Conservation (phyloP, 92 coral and sea anemone species). For the Porites cylindrica region DNA sequence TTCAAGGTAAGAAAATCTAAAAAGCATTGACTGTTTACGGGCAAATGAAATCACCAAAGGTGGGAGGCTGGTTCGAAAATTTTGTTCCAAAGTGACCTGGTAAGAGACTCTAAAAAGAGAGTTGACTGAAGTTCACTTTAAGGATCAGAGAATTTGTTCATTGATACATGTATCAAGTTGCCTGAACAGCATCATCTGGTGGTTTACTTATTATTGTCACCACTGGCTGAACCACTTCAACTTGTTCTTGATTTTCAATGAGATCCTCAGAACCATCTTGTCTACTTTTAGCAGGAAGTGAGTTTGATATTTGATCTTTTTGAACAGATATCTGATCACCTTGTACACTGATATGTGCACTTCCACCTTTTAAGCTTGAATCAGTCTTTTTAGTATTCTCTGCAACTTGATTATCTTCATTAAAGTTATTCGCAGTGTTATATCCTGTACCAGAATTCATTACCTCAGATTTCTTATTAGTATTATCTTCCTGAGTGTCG, state of each 20-base stretch:
- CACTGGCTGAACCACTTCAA: conserved; percentile 9
- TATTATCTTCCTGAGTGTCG: too few relatives aligned
- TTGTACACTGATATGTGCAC: neutral
- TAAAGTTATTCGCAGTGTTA: neutral
- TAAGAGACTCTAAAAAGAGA: too few relatives aligned
- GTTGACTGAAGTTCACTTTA: too few relatives aligned
- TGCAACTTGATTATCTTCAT: neutral
- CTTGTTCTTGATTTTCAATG: neutral
- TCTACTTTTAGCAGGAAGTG: neutral
- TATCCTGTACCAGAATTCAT: neutral
- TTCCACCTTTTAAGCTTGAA: neutral
- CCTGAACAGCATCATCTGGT: neutral
- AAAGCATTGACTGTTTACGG: too few relatives aligned
- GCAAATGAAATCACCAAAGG: too few relatives aligned
- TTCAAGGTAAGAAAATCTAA: too few relatives aligned
- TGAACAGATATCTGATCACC: neutral
- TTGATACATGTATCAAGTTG: neutral
- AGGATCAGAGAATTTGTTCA: neutral
- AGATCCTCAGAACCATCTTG: conserved; percentile 11
- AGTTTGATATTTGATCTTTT: neutral
- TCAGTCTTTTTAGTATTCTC: neutral
- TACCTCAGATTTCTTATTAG: neutral
- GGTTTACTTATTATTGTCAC: conserved; percentile 28
- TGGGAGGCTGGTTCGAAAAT: too few relatives aligned
- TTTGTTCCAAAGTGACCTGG: too few relatives aligned